phyloP scores from a whole-genome alignment of 2,113 vertebrate species.

The Riparia riparia region DNA sequence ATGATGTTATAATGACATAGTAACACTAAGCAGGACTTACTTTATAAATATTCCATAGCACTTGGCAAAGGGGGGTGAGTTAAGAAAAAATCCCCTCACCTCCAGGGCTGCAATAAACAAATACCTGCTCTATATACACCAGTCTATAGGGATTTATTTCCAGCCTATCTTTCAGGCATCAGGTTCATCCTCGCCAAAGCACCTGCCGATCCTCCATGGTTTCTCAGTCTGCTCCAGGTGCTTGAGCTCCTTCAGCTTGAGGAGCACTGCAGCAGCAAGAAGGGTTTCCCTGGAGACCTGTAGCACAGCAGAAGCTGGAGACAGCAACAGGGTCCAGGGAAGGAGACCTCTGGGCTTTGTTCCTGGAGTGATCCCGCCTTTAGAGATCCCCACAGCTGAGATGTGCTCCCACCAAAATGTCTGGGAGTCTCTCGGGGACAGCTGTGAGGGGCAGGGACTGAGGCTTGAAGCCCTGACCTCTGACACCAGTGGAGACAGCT shows the following conservation, averaged over 20 bases:
- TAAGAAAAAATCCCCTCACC: neutral
- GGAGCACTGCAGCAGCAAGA: neutral
- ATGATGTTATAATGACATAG: neutral
- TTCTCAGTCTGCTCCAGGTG: neutral
- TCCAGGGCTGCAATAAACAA: neutral
- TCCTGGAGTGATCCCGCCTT: too few relatives aligned
- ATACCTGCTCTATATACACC: neutral
- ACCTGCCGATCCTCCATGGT: rapidly evolving
- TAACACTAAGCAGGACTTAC: neutral
- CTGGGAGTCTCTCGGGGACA: neutral
- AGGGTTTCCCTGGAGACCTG: neutral
- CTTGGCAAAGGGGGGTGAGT: neutral
- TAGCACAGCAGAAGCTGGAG: too few relatives aligned
- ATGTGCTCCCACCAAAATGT: neutral
- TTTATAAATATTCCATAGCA: neutral
- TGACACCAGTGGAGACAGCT: rapidly evolving
- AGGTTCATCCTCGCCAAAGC: neutral
- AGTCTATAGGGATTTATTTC: neutral
- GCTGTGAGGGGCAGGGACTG: neutral
- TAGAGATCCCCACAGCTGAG: too few relatives aligned
- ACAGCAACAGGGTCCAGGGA: rapidly evolving
- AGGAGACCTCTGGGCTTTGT: neutral
- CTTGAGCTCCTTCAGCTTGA: neutral
- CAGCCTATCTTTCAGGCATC: neutral
- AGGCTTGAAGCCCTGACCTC: neutral